Evolutionary conservation across 2,888 invertebrate species (phyloP).

Genomic region (Cylloceria caligata): DNA sequence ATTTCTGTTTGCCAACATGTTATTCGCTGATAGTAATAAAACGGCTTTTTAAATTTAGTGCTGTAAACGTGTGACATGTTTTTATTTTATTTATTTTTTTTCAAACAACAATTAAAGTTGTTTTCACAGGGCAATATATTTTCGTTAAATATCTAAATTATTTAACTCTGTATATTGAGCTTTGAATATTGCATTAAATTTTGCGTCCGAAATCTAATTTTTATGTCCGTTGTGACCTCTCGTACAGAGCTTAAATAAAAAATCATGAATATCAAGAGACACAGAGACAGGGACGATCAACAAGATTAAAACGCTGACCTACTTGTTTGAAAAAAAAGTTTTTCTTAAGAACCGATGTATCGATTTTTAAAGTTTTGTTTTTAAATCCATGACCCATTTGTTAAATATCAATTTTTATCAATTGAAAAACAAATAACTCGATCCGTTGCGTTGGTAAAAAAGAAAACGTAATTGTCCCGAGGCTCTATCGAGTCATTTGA

Average conservation of each 20-base stretch:
- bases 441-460: too few relatives aligned
- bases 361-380: too few relatives aligned
- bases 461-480: too few relatives aligned
- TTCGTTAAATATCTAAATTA: not conserved
- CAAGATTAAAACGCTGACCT: not conserved
- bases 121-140: not conserved
- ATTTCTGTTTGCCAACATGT: not conserved
- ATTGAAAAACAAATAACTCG: too few relatives aligned
- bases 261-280: not conserved
- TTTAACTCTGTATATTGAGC: not conserved
- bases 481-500: too few relatives aligned
- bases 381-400: too few relatives aligned
- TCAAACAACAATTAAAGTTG: not conserved
- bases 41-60: not conserved
- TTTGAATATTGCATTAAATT: constrained; percentile 4
- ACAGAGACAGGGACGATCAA: not conserved
- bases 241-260: not conserved
- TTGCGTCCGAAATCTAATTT: not conserved
- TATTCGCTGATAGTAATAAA: not conserved
- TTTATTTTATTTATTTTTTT: too few relatives aligned
- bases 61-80: not conserved
- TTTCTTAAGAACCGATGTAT: not conserved
- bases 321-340: not conserved
- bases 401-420: too few relatives aligned
- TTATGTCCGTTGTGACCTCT: not conserved